Base-by-base conservation (phyloP, 2,797 vertebrate genomes). In the Gambelia wislizenii region DNA sequence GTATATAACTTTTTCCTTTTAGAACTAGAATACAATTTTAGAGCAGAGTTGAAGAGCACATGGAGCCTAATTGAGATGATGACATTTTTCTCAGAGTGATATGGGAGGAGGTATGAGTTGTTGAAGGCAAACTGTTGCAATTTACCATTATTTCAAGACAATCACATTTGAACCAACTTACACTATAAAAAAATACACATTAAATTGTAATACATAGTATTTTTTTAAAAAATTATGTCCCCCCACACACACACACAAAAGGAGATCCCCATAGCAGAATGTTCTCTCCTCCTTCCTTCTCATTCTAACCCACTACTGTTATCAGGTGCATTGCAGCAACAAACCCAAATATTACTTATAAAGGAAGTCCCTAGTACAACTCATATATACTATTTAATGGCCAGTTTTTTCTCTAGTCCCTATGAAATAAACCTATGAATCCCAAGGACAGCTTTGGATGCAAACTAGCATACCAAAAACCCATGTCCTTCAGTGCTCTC, bases 101-200 rank as follows among this genome's bases (percentile, higher is more conserved):
- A 1, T 3, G 10, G 36, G 30, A 9, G 12, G 39, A 8, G 47
- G 9, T 12, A 3, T 42, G 22, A 20, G 27, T 74, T 56, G 22
- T n/a, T 36, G 42, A 56, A 5, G 33, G 70, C 14, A 74, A 36
- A 49, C 42, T 33, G 20, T 83, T 74, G 25, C 7, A 84, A 39
- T 1, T n/a, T 88, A 9, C 1, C 36, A 80, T 42, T 27, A 61
- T 3, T 6, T 84, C 83, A 88, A 6, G 83, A 25, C 92, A 94
- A 90, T 0, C 0, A 4, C 77, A 14, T 14, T 14, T 72, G 0
- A 3, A 7, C 44, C 87, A 84, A 74, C 6, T 84, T n/a, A 20
- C 30, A 47, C 69, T 4, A 2, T 2, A 0, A 0, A 89, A 92
- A 81, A 8, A 80, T 33, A 81, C 90, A 69, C 9, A 33, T 10